Base-by-base conservation (phyloP, 2,888 invertebrate species). In the Ferrisia virgata region DNA sequence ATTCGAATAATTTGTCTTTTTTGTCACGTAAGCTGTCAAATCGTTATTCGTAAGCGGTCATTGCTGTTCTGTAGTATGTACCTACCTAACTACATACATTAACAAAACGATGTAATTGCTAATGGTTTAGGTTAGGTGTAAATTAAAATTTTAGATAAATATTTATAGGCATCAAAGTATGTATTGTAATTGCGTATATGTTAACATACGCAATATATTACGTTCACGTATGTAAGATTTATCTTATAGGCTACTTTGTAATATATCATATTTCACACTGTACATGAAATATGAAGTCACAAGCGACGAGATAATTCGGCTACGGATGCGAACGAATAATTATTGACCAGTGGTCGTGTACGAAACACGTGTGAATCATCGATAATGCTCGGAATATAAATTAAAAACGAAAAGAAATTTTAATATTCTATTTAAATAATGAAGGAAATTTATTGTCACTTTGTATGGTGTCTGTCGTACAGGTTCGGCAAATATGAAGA, bases 1-100 rank as follows among this genome's bases (percentile, higher is more conserved):
- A 39, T 78, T 78, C 78, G 78, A 13, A 39, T 76, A 39, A 76
- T 78, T 78, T 39, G 40, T 64, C 28, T 31, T 28, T 64, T 64
- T 0, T 64, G 64, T 64, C 64, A 64, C 64, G 64, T 64, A 31
- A 31, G 6, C 6, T 28, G 64, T 15, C 9, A 64, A 64, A 64
- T 64, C 13, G 28, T 28, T 25, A 25, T 25, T n/a, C n/a, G 43
- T 64, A 28, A 64, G 2, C 11, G 31, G 64, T 31, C 3, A 64
- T 31, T 64, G 25, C 15, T 22, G 8, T 15, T 47, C n/a, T n/a
- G n/a, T 5, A 25, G 22, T 28, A 6, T 25, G 28, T 28, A 28
- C 11, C n/a, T 3, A 13, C 18, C 1, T 13, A 64, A 5, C 3
- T 28, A 53, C 22, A 9, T 53, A 53, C 47, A n/a, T 47, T 47